phyloP scores from a whole-genome alignment of 2,113 vertebrate species.

The Osmerus mordax region DNA sequence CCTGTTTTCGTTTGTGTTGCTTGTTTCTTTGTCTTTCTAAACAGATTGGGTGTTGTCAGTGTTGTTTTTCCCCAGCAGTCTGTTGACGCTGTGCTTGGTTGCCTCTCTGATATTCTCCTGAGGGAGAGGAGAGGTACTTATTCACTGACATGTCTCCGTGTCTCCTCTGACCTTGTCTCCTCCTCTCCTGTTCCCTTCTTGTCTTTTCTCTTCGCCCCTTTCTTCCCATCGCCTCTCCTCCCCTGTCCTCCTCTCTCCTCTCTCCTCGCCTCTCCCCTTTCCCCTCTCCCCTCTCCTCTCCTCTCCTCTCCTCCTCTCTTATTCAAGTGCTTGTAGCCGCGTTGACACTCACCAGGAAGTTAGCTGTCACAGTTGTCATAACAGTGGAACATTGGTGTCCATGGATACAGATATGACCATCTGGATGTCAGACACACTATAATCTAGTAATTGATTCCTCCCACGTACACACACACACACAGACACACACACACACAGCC shows the following conservation, averaged over 20 bases:
- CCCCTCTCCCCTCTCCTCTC: neutral
- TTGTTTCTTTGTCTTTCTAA: conserved; percentile 2
- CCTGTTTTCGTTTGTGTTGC: conserved; percentile 1
- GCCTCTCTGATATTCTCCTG: neutral
- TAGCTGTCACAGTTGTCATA: conserved; percentile 1
- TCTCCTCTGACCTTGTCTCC: conserved; percentile 11
- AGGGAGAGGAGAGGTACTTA: neutral
- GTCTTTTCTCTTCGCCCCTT: neutral
- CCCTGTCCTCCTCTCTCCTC: neutral
- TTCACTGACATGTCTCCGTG: neutral
- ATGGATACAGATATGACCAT: neutral
- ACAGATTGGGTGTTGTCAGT: neutral
- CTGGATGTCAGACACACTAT: conserved; percentile 1
- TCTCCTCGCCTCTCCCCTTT: neutral
- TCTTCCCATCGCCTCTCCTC: neutral
- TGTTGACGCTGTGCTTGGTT: conserved; percentile 1
- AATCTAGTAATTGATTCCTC: neutral
- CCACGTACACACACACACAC: neutral
- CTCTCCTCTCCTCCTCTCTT: neutral
- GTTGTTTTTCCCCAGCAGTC: neutral
- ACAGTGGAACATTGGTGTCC: neutral
- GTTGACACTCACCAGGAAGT: neutral
- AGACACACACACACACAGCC: neutral
- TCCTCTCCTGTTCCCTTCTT: neutral
- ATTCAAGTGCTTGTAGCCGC: neutral